These are phyloP conservation scores for Drosophila hamatofila DNA, from an alignment of 2,888 invertebrate species.

Conservation along the genomic window DNA sequence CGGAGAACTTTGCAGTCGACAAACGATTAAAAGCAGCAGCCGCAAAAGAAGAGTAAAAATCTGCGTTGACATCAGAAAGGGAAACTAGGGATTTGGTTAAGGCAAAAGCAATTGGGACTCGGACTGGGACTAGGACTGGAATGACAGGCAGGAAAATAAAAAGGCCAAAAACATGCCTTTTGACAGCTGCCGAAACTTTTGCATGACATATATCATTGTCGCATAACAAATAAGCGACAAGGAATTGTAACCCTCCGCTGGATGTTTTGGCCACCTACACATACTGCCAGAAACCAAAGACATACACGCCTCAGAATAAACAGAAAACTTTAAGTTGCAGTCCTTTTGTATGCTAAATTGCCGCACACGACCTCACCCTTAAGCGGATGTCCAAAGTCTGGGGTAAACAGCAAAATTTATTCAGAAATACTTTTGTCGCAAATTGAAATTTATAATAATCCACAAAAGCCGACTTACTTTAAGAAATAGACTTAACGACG, in stretches of 20 bases:
- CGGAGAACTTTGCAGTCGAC: slow-evolving; percentile 38
- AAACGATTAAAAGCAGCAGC: slow-evolving; percentile 47
- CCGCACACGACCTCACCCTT: slow-evolving; percentile 2
- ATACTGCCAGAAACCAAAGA: slow-evolving; percentile 12
- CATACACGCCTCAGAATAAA: slow-evolving; percentile 27
- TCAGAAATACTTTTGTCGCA: not conserved
- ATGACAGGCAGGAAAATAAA: slow-evolving; percentile 56
- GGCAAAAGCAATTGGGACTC: slow-evolving; percentile 29
- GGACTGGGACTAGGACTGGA: slow-evolving; percentile 23
- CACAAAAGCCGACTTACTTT: not conserved
- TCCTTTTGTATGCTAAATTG: slow-evolving; percentile 18
- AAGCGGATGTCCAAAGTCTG: not conserved
- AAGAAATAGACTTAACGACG: not conserved
- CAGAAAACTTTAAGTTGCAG: slow-evolving; percentile 53
- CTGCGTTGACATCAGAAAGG: slow-evolving; percentile 12
- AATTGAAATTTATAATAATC: slow-evolving; percentile 3
- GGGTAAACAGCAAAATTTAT: not conserved
- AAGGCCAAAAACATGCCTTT: slow-evolving; percentile 69
- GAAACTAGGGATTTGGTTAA: slow-evolving; percentile 15
- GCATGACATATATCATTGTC: slow-evolving; percentile 83
- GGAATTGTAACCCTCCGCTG: slow-evolving; percentile 49
- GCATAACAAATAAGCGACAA: slow-evolving; percentile 77
- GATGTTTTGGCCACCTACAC: slow-evolving; percentile 51
- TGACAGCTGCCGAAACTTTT: slow-evolving; percentile 82
- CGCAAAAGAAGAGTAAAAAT: slow-evolving; percentile 35